Evolutionary conservation across 1,140 invertebrate genomes (phyloP).

Genomic region (Diuraphis noxia): DNA sequence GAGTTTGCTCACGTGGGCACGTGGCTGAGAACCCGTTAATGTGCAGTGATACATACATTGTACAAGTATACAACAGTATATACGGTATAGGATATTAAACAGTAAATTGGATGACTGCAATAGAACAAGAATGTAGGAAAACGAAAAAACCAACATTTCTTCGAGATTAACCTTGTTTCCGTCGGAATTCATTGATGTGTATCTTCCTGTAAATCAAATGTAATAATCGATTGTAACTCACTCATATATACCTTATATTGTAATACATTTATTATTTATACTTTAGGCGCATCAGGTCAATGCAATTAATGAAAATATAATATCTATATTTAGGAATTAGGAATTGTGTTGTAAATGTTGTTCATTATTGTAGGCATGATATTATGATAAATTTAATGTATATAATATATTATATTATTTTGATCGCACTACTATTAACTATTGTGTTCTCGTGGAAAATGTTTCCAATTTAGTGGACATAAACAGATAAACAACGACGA

Average conservation of each 20-base stretch:
- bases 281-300: neutral
- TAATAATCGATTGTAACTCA: neutral
- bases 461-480: slow-evolving; percentile 25
- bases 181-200: neutral
- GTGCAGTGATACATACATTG: neutral
- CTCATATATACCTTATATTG: neutral
- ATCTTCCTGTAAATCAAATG: neutral
- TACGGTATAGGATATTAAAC: neutral
- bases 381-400: neutral
- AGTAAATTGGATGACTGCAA: neutral
- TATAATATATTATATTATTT: neutral
- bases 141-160: neutral
- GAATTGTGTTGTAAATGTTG: neutral
- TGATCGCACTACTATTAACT: neutral
- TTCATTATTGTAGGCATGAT: neutral
- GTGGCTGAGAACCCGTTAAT: neutral
- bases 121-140: neutral
- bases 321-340: neutral
- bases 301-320: neutral
- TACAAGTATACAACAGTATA: neutral
- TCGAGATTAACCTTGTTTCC: neutral
- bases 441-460: neutral
- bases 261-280: neutral
- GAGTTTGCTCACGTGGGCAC: neutral
- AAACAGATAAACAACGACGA: neutral